Base-by-base conservation (phyloP, 2,888 invertebrate species). In the Caenorhabditis panamensis region DNA sequence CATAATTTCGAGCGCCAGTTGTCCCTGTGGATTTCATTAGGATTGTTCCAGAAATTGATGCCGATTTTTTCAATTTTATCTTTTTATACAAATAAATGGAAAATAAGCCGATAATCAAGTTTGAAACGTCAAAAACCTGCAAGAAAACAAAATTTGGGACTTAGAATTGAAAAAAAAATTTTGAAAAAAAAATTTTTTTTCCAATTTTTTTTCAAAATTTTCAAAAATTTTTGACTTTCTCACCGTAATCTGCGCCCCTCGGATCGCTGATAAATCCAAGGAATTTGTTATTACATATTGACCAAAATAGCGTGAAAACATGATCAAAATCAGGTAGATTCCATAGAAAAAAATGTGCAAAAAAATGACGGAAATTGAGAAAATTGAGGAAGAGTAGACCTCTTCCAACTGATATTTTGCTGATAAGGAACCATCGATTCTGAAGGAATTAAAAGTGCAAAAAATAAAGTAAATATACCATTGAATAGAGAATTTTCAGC, bases 371-470 rank as follows among this genome's bases (percentile, higher is more conserved):
- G 62, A 71, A 28, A 54, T 13, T 1, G 69, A 61, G 28, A 71
- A 71, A 59, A 59, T 53, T 0, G 69, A 62, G 1, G 69, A 71
- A 28, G 41, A 24, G 37, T 71, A 71, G 8, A 71, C 69, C 16
- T 71, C 61, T 44, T 71, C 69, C 44, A 71, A 18, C 28, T 71
- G 69, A 62, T 71, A 71, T 62, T 71, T 71, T 18, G 53, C 31
- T 22, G 69, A 20, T 5, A 61, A 54, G 0, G 54, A 61, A 0
- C 53, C 37, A n/a, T 53, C 31, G 22, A 28, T 54, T 13, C 51
- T 51, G 24, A 49, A 49, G 13, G 16, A n/a, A 31, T 31, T 31
- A 31, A 6, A 31, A n/a, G n/a, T n/a, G n/a, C n/a, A 31, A 31
- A 31, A 31, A 31, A 6, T 31, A 31, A 6, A 31, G 31, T 6